Conservation (phyloP, 2,113 vertebrate genomes). For the Marmota flaviventris region DNA sequence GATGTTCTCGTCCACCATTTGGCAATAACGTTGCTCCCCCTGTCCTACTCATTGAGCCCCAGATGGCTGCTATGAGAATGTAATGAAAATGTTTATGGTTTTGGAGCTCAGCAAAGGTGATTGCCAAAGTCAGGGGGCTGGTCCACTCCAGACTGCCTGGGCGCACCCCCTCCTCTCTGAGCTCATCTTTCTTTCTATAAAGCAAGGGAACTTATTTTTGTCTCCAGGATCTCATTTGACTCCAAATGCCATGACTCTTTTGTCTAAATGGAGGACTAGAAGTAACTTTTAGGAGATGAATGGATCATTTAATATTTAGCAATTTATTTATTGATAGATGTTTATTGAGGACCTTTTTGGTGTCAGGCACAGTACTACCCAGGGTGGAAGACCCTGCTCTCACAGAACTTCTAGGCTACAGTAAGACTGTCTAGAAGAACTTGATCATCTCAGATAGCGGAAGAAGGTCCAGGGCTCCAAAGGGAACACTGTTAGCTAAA, state of each 20-base stretch:
- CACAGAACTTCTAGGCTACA: not conserved
- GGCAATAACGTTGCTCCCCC: not conserved
- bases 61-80: not conserved
- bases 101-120: not conserved
- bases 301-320: constrained; percentile 20
- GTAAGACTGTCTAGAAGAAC: not conserved
- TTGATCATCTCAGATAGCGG: not conserved
- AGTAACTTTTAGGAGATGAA: constrained; percentile 24
- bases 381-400: not conserved
- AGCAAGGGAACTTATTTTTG: not conserved
- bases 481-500: not conserved
- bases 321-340: not conserved
- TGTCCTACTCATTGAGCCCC: not conserved
- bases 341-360: not conserved
- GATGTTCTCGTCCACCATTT: not conserved
- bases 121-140: not conserved
- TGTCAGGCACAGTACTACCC: not conserved
- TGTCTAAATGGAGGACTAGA: not conserved
- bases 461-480: not conserved
- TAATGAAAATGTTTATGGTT: not conserved
- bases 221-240: not conserved
- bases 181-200: not conserved
- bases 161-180: not conserved
- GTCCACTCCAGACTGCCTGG: not conserved
- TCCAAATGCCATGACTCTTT: not conserved